These are phyloP conservation scores for Watsonalla cultraria DNA, from an alignment of 2,888 invertebrate species.

Conservation along the genomic window DNA sequence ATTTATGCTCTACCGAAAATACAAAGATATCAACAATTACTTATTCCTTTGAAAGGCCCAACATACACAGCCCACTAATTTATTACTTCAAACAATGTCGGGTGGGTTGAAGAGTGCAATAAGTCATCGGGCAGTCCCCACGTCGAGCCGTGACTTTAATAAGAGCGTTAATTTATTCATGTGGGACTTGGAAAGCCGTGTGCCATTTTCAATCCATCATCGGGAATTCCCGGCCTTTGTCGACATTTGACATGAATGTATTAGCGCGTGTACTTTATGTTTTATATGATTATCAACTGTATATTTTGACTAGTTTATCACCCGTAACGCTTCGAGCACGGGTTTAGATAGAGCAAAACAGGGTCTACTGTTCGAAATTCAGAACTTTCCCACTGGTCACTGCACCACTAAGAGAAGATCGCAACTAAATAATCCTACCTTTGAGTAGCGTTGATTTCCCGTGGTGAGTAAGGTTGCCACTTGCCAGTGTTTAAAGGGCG, in stretches of 20 bases:
- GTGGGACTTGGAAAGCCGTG: slow-evolving; percentile 22
- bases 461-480: too few relatives aligned
- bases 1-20: too few relatives aligned
- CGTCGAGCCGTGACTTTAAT: slow-evolving; percentile 24
- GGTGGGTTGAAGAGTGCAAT: slow-evolving; percentile 15
- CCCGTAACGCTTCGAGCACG: not conserved
- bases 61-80: not conserved
- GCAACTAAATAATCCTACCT: too few relatives aligned
- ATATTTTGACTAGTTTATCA: not conserved
- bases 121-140: slow-evolving; percentile 21
- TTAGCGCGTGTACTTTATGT: slow-evolving; percentile 4
- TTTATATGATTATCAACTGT: not conserved
- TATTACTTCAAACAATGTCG: not conserved
- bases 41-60: not conserved
- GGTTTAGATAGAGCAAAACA: too few relatives aligned
- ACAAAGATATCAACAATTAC: too few relatives aligned
- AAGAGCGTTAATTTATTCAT: slow-evolving; percentile 37
- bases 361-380: too few relatives aligned
- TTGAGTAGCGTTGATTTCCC: too few relatives aligned
- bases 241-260: slow-evolving; percentile 14
- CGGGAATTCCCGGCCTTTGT: slow-evolving; percentile 20
- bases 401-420: too few relatives aligned
- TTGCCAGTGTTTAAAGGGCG: too few relatives aligned
- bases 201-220: slow-evolving; percentile 35
- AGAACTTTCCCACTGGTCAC: too few relatives aligned